Evolutionary conservation across 1,140 invertebrate genomes (phyloP).

Genomic region (Drosophila nigrodunni): DNA sequence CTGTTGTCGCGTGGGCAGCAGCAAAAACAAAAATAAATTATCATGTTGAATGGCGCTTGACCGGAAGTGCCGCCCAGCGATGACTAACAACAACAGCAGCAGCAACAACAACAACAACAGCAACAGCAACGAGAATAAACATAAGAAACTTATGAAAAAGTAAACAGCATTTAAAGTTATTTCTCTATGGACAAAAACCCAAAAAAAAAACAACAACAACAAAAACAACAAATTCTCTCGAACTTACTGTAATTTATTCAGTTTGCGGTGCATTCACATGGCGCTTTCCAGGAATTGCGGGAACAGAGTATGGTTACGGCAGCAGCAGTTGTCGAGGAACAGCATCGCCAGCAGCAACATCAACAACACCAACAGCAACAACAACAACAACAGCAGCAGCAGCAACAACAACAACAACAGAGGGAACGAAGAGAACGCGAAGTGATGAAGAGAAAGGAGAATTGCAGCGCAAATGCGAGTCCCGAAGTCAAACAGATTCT

Average conservation of each 20-base stretch:
- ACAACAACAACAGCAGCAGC: constrained; percentile 86
- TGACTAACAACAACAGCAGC: constrained; percentile 26
- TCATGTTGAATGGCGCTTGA: constrained; percentile 43
- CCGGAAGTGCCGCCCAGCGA: constrained; percentile 50
- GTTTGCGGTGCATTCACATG: constrained; percentile 84
- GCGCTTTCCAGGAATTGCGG: constrained; percentile 89
- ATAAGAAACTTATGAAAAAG: constrained; percentile 29
- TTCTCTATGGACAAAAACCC: constrained; percentile 1
- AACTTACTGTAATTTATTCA: constrained; percentile 80
- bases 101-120: constrained; percentile 9
- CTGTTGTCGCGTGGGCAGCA: constrained; percentile 46
- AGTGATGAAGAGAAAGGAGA: constrained; percentile 90
- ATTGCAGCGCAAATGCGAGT: constrained; percentile 97
- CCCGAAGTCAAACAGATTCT: constrained; percentile 98
- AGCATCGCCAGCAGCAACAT: constrained; percentile 86
- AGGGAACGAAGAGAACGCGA: constrained; percentile 89
- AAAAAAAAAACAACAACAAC: constrained; percentile 18
- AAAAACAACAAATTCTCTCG: constrained; percentile 53
- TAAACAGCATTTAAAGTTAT: constrained; percentile 17
- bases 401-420: constrained; percentile 65
- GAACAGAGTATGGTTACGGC: constrained; percentile 92
- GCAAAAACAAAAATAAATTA: constrained; percentile 28
- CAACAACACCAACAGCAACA: constrained; percentile 87
- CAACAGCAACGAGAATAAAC: constrained; percentile 15
- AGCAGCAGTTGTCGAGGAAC: constrained; percentile 87